Conservation (phyloP, 2,888 invertebrate genomes). For the Amorpha juglandis region DNA sequence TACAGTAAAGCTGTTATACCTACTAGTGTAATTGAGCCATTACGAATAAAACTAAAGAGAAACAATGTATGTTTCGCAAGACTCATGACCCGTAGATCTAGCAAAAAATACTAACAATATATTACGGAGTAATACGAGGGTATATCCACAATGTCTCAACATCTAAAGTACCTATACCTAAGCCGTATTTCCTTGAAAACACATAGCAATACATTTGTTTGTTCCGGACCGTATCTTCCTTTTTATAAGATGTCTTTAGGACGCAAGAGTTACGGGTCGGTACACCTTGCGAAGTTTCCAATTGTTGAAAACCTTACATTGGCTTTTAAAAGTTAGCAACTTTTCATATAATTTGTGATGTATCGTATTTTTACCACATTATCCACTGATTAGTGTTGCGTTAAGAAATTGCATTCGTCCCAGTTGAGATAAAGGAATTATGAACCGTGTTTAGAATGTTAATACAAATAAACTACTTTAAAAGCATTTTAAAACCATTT, state of each 20-base stretch:
- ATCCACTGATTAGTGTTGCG: not conserved
- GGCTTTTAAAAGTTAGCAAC: constrained; percentile 35
- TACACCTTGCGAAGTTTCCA: constrained; percentile 59
- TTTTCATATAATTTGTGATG: not conserved
- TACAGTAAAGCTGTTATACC: not conserved
- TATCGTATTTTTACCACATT: not conserved
- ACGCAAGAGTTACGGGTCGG: constrained; percentile 60
- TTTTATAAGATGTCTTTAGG: constrained; percentile 68
- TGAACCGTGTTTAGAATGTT: not conserved
- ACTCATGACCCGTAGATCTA: not conserved
- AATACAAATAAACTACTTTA: not conserved
- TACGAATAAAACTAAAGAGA: not conserved
- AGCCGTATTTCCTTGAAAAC: constrained; percentile 59
- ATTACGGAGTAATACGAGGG: constrained; percentile 5
- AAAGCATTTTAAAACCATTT: too few relatives aligned
- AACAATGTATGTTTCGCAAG: constrained; percentile 1
- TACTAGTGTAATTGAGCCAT: not conserved
- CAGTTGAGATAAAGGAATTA: not conserved
- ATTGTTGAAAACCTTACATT: constrained; percentile 50
- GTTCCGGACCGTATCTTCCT: constrained; percentile 69
- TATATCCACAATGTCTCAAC: constrained; percentile 26
- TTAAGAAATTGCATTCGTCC: not conserved
- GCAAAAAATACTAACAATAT: constrained; percentile 11
- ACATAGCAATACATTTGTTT: constrained; percentile 72
- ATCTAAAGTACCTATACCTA: constrained; percentile 50